phyloP scores from a whole-genome alignment of 1,140 invertebrate genomes.

The Sweltsa coloradensis region DNA sequence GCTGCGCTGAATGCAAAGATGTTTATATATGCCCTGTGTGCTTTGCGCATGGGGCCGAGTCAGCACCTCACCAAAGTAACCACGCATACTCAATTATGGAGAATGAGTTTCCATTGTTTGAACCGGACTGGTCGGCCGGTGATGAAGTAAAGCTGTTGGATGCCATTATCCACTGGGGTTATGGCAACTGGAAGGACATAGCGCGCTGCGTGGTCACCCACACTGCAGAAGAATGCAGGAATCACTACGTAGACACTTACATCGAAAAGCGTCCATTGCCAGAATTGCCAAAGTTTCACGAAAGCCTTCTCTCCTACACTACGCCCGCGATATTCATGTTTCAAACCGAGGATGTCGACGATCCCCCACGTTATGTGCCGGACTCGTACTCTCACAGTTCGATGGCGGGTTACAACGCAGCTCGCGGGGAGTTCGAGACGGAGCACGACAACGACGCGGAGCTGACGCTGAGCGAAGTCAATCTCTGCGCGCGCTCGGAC shows the following conservation, averaged over 20 bases:
- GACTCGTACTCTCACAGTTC: constrained; percentile 38
- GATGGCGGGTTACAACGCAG: constrained; percentile 72
- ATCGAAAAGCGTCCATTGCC: constrained; percentile 39
- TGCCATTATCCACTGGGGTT: constrained; percentile 52
- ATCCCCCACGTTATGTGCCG: constrained; percentile 56
- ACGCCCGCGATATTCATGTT: neutral
- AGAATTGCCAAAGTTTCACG: constrained; percentile 2
- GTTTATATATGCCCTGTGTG: constrained; percentile 54
- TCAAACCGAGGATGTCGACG: constrained; percentile 43
- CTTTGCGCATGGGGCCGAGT: constrained; percentile 67
- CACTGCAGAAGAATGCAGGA: constrained; percentile 52
- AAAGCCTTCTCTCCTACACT: neutral
- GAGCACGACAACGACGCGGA: constrained; percentile 78
- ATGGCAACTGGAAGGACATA: constrained; percentile 73
- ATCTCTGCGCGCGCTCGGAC: constrained; percentile 37
- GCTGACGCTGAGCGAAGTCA: constrained; percentile 45
- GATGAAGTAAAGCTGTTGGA: constrained; percentile 62
- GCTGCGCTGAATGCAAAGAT: constrained; percentile 52
- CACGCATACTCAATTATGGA: constrained; percentile 62
- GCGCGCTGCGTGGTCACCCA: constrained; percentile 51
- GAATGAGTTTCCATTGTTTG: constrained; percentile 64
- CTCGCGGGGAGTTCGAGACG: constrained; percentile 73
- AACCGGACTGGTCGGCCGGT: constrained; percentile 62
- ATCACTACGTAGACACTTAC: constrained; percentile 68
- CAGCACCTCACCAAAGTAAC: constrained; percentile 49